These are phyloP conservation scores for Pristionchus fissidentatus DNA, from an alignment of 2,888 invertebrate genomes.

Conservation along the genomic window DNA sequence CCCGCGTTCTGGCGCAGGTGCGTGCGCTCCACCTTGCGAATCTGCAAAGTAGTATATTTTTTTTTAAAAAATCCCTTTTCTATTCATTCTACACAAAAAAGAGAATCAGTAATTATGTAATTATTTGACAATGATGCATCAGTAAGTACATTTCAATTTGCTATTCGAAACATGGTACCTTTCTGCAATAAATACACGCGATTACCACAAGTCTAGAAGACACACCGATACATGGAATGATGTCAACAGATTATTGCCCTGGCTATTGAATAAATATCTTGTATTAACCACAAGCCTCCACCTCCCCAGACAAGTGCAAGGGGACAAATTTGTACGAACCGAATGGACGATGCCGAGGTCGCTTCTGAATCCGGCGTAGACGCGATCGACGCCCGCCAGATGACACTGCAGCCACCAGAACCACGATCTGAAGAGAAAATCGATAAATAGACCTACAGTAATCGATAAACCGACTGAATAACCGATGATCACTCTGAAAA, in stretches of 20 bases:
- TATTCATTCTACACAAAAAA: no score
- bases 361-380: slow-evolving; percentile 22
- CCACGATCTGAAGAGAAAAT: background rate
- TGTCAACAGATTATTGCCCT: no score
- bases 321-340: no score
- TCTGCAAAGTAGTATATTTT: background rate
- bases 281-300: no score
- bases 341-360: slow-evolving; percentile 4
- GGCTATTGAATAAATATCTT: no score
- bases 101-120: background rate
- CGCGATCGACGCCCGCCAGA: background rate
- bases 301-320: no score
- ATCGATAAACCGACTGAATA: no score
- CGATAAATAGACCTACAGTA: background rate
- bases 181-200: no score
- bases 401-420: slow-evolving; percentile 11
- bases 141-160: no score
- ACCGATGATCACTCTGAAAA: background rate
- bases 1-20: background rate
- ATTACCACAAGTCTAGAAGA: no score
- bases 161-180: no score
- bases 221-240: no score
- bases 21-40: background rate
- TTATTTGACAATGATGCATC: background rate
- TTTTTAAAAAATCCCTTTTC: background rate